Conservation (phyloP, 1,140 invertebrate genomes). For the Drosophila sp. region DNA sequence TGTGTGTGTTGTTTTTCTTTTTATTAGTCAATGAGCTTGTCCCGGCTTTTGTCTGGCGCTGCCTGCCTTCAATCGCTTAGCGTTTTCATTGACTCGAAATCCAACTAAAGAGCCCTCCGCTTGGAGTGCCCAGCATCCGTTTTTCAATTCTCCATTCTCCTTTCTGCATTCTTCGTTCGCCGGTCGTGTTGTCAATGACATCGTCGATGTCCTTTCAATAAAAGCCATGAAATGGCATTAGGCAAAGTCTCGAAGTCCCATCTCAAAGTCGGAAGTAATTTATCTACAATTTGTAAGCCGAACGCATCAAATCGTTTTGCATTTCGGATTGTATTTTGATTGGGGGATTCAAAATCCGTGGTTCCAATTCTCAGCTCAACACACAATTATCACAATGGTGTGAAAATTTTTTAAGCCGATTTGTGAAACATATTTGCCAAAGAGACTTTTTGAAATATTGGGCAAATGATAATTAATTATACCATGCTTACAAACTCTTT, state of each 20-base stretch:
- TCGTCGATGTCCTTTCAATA: constrained; percentile 41
- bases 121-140: constrained; percentile 63
- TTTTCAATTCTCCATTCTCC: constrained; percentile 22
- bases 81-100: constrained; percentile 42
- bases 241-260: not conserved
- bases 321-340: constrained; percentile 41
- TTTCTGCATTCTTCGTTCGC: too few relatives aligned
- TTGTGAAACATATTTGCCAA: constrained; percentile 19
- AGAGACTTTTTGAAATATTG: constrained; percentile 18
- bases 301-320: constrained; percentile 57
- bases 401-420: constrained; percentile 48
- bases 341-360: not conserved
- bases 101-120: constrained; percentile 20
- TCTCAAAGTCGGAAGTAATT: constrained; percentile 61
- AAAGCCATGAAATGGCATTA: constrained; percentile 49
- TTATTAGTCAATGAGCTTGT: constrained; percentile 67
- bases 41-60: constrained; percentile 31
- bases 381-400: constrained; percentile 37
- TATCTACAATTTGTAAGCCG: constrained; percentile 57
- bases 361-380: not conserved
- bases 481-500: not conserved
- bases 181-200: constrained; percentile 25
- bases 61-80: constrained; percentile 42
- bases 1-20: constrained; percentile 53
- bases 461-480: constrained; percentile 14